Percentiles rank a stretch among this genome's conserved stretches.
Conservation (phyloP, 1,140 invertebrate species). For the Bombyx mori region DNA sequence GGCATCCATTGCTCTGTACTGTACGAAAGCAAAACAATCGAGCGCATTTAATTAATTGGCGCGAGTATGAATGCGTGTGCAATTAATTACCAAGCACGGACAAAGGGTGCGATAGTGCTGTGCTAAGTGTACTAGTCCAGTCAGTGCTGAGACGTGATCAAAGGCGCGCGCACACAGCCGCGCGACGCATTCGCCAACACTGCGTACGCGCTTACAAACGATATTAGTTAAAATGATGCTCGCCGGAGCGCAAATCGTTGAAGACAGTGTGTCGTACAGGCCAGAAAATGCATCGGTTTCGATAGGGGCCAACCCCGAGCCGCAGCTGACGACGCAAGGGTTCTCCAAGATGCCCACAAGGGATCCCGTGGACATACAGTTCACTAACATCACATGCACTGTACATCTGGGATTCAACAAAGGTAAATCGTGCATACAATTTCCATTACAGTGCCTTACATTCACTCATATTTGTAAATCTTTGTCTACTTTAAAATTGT, state of each 20-base stretch:
- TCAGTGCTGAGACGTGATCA: constrained; percentile 3
- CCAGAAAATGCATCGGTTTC: constrained; percentile 10
- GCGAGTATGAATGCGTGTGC: constrained; percentile 2
- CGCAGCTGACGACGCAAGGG: constrained; percentile 9
- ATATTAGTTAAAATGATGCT: constrained; percentile 45
- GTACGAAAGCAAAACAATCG: no score
- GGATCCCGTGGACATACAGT: constrained; percentile 78
- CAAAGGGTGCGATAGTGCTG: constrained; percentile 26
- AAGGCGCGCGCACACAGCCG: constrained; percentile 29
- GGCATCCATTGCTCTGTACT: no score
- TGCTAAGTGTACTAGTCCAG: constrained; percentile 16
- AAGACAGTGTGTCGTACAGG: constrained; percentile 40
- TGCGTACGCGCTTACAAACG: constrained; percentile 31
- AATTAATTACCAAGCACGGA: constrained; percentile 5
- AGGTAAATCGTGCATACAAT: constrained; percentile 59
- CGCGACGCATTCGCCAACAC: constrained; percentile 19
- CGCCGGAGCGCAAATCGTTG: constrained; percentile 53
- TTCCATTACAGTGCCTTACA: no score
- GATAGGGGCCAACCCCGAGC: constrained; percentile 8
- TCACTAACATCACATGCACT: constrained; percentile 78
- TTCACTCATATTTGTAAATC: no score
- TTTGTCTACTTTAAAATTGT: no score
- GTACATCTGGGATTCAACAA: constrained; percentile 79
- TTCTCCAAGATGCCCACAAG: constrained; percentile 66
- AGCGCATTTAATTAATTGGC: no score